Evolutionary conservation across 2,113 vertebrate genomes (phyloP).

Genomic region (Sporophila hypoxantha): DNA sequence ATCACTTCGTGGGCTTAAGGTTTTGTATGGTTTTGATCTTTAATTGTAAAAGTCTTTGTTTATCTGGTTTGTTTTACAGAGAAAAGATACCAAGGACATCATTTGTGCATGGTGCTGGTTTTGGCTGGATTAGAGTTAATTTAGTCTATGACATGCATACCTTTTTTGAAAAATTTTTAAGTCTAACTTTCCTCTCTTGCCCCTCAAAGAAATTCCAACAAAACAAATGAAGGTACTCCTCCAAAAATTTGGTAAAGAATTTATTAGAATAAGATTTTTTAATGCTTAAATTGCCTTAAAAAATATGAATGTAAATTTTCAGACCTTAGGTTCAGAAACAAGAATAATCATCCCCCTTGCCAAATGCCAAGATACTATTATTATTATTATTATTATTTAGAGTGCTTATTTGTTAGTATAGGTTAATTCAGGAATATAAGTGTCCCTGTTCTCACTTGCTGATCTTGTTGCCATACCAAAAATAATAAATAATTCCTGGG

Average conservation of each 20-base stretch:
- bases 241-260: neutral
- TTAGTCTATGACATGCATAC: fast-evolving
- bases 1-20: neutral
- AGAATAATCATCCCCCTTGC: neutral
- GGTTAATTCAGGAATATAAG: neutral
- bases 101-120: neutral
- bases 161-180: neutral
- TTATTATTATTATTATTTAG: neutral
- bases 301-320: neutral
- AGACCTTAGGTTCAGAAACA: neutral
- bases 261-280: neutral
- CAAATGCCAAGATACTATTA: neutral
- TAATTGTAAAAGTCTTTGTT: neutral
- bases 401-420: neutral
- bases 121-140: neutral
- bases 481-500: neutral
- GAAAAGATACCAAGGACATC: neutral
- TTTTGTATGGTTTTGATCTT: neutral
- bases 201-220: neutral
- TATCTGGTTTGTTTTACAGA: neutral
- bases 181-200: neutral
- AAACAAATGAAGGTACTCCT: neutral
- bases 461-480: neutral
- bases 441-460: neutral
- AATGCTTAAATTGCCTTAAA: neutral